phyloP scores from a whole-genome alignment of 2,888 invertebrate species.

The Mythimna vitellina region DNA sequence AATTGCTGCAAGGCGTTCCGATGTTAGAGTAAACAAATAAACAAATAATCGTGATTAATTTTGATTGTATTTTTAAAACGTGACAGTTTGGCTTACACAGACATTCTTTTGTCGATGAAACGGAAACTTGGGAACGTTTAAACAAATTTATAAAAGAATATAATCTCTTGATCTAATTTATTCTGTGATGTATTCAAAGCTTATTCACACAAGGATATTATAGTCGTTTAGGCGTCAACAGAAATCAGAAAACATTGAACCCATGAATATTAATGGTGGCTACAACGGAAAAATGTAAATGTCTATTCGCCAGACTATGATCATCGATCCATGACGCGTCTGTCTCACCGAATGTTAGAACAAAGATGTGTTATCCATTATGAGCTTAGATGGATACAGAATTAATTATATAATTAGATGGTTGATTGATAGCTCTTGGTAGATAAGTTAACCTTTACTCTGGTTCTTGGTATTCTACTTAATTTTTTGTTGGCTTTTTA shows the following conservation, averaged over 20 bases:
- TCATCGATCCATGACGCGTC: constrained; percentile 66
- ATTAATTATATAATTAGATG: constrained; percentile 29
- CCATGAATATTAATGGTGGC: constrained; percentile 71
- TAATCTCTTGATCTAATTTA: constrained; percentile 42
- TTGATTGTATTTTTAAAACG: constrained; percentile 33
- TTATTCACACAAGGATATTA: constrained; percentile 24
- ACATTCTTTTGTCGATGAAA: constrained; percentile 20
- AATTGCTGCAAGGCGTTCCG: too few relatives aligned
- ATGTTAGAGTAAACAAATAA: too few relatives aligned
- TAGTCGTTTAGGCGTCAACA: constrained; percentile 54
- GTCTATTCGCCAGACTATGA: constrained; percentile 63
- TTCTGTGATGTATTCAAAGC: constrained; percentile 39
- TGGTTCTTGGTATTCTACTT: constrained; percentile 43
- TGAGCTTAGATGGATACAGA: neutral
- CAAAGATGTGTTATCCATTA: constrained; percentile 46
- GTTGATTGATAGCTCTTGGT: constrained; percentile 14
- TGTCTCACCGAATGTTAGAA: constrained; percentile 33
- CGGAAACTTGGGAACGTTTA: constrained; percentile 15
- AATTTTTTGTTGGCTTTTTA: constrained; percentile 21
- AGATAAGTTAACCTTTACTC: constrained; percentile 24
- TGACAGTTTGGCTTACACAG: constrained; percentile 21
- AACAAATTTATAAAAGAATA: constrained; percentile 24
- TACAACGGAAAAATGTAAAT: constrained; percentile 73
- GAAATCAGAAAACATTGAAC: constrained; percentile 66
- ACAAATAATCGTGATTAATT: constrained; percentile 25